Evolutionary conservation across 2,113 vertebrate genomes (phyloP), one percentile per base, ranked within the genome.

Genomic region (Lethenteron reissneri): DNA sequence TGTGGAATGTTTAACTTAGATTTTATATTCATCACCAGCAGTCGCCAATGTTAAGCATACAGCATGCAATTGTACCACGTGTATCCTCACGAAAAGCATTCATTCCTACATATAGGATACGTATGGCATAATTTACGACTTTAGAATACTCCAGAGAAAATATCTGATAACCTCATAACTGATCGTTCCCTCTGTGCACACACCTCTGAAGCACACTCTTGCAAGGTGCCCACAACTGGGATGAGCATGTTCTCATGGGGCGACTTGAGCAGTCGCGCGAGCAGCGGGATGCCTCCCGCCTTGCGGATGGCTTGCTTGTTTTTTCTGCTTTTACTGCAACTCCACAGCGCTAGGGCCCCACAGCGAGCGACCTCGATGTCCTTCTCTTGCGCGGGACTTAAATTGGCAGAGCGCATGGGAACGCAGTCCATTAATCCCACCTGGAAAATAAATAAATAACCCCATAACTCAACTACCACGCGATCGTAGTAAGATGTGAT

Each of bases 141-240:
- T 69, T 25, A n/a, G 25, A 69, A 69, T 69, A 17, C 25, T 17
- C 25, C 64, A 25, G n/a, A 13, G 69, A 72, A 68, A 17, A 69
- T 69, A 72, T 62, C 70, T 9, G 21, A 59, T 57, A 68, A 69
- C 70, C 11, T 15, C 15, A 13, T 69, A 15, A 12, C 19, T 56
- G 70, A 56, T 12, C 57, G 56, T 57, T 10, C 41, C 41, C 5
- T 41, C 41, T 41, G 41, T 12, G 56, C 70, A 60, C 75, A 77
- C 74, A 88, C 92, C 85, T 88, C 85, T 60, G 90, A 90, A 25
- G 89, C 88, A 74, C 84, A 95, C 78, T 97, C 92, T 77, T 96
- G 87, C 74, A 97, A 75, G 0, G 84, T 99, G 58, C 88, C 94
- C 74, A 88, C 89, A 69, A 94, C 82, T 0, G 90, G 89, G 74